Conservation (phyloP, 2,888 invertebrate genomes). For the Drosophila subsilvestris region DNA sequence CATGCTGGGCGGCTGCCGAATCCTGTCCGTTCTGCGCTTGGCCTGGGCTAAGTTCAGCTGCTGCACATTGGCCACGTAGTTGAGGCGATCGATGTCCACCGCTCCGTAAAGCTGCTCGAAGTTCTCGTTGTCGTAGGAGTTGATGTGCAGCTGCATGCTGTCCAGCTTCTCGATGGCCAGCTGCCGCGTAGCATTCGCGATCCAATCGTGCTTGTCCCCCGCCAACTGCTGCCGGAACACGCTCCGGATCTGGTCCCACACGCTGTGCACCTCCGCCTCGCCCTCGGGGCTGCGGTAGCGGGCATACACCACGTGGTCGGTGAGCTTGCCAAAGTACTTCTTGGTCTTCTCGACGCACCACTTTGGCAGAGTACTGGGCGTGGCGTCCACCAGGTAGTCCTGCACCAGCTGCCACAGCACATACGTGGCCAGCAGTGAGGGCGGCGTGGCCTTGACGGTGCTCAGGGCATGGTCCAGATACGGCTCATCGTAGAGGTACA, state of each 20-base stretch:
- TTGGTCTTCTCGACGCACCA: slow-evolving; percentile 72
- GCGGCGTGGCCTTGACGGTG: slow-evolving; percentile 52
- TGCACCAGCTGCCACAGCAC: slow-evolving; percentile 73
- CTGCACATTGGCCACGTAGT: slow-evolving; percentile 75
- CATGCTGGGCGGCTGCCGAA: slow-evolving; percentile 39
- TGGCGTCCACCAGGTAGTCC: slow-evolving; percentile 60
- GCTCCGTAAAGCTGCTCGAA: slow-evolving; percentile 61
- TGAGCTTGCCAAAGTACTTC: slow-evolving; percentile 71
- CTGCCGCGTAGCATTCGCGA: slow-evolving; percentile 65
- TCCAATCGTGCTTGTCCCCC: slow-evolving; percentile 78
- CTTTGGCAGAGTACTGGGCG: slow-evolving; percentile 26
- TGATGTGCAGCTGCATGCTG: slow-evolving; percentile 71
- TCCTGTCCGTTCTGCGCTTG: slow-evolving; percentile 17
- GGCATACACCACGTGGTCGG: slow-evolving; percentile 72
- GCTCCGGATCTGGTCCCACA: slow-evolving; percentile 75
- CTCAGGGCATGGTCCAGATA: slow-evolving; percentile 59
- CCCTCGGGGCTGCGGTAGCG: slow-evolving; percentile 58
- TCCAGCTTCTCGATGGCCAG: slow-evolving; percentile 73
- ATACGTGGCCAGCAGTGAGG: slow-evolving; percentile 66
- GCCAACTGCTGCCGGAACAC: slow-evolving; percentile 66
- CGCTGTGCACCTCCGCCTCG: slow-evolving; percentile 66
- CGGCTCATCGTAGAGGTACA: slow-evolving; percentile 70
- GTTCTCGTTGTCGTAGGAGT: slow-evolving; percentile 72
- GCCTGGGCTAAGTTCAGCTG: slow-evolving; percentile 52
- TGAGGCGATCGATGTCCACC: slow-evolving; percentile 52